These are phyloP conservation scores for Rotaria sp. DNA, from an alignment of 2,888 invertebrate species.

Conservation along the genomic window DNA sequence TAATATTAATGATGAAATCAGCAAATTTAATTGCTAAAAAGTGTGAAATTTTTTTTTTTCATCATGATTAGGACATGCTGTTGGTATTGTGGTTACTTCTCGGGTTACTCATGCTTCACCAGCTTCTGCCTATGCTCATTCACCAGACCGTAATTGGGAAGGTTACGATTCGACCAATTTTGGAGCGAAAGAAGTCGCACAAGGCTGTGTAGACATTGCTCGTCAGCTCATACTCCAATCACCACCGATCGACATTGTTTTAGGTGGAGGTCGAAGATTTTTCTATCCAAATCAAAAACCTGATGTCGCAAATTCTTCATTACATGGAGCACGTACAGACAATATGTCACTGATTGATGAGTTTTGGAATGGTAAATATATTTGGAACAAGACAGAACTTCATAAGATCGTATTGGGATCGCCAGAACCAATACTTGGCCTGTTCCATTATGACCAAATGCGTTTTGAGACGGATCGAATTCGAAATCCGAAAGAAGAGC, in stretches of 20 bases:
- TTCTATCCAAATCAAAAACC: constrained; percentile 23
- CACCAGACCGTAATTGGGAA: constrained; percentile 45
- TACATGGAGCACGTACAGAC: constrained; percentile 30
- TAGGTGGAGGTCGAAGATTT: constrained; percentile 34
- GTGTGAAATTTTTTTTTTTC: no score
- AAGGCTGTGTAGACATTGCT: constrained; percentile 40
- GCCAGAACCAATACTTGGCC: constrained; percentile 42
- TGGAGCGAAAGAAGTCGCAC: not conserved
- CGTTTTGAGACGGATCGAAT: constrained; percentile 59
- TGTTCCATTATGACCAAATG: constrained; percentile 61
- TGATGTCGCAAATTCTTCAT: not conserved
- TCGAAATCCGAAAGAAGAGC: constrained; percentile 10
- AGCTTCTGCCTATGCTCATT: constrained; percentile 49
- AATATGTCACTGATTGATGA: constrained; percentile 35
- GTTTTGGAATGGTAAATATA: not conserved
- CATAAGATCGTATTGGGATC: constrained; percentile 6
- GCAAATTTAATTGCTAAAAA: no score
- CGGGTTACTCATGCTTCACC: constrained; percentile 54
- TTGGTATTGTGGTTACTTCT: constrained; percentile 52
- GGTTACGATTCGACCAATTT: constrained; percentile 28
- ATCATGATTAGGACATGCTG: constrained; percentile 44
- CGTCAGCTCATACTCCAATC: constrained; percentile 29
- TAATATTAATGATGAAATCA: no score
- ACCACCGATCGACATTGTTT: constrained; percentile 26
- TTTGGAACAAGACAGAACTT: constrained; percentile 25